Evolutionary conservation across 2,888 invertebrate genomes (phyloP), one percentile per base, ranked within the genome.

Genomic region (Diadromus collaris): DNA sequence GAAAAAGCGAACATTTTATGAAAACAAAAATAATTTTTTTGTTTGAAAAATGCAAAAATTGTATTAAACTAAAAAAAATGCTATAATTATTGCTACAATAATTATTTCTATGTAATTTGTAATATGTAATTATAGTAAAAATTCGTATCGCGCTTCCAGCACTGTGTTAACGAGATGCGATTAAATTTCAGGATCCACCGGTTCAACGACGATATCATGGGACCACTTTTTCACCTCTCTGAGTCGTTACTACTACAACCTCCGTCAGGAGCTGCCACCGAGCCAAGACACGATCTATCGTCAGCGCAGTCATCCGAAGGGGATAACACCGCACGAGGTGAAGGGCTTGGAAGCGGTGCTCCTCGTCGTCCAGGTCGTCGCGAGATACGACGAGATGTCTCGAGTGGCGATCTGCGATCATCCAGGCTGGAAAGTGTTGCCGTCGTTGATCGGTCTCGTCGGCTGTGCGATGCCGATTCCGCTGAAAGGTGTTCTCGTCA

Each of bases 161-260:
- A 21, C 21, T 10, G 21, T 0, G 4, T 21, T 19, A 51, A 9
- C 6, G 1, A 13, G 7, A 7, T 46, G 21, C 48, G 38, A 56
- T 19, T 48, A 1, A 67, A 48, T 82, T 82, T 21, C 64, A 89
- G 89, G 89, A 38, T 85, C 89, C 10, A 86, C 92, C 0, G 91
- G 92, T 19, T 92, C 91, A 34, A 91, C 92, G 76, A 92, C 92
- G 56, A 92, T 97, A 19, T 95, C 96, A 0, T 96, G 96, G 96
- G 96, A 97, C 87, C 97, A 97, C 87, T 96, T 97, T 87, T 97
- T 97, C 87, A 92, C 92, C 41, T 96, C 97, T 0, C 93, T 98
- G 64, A 94, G 92, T 10, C 92, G 94, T 63, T 96, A 96, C 86
- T 95, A 95, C 89, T 92, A 92, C 91, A 95, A 91, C 87, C 92